Evolutionary conservation across 2,797 vertebrate genomes (phyloP).

Genomic region (Sarcophilus harrisii): DNA sequence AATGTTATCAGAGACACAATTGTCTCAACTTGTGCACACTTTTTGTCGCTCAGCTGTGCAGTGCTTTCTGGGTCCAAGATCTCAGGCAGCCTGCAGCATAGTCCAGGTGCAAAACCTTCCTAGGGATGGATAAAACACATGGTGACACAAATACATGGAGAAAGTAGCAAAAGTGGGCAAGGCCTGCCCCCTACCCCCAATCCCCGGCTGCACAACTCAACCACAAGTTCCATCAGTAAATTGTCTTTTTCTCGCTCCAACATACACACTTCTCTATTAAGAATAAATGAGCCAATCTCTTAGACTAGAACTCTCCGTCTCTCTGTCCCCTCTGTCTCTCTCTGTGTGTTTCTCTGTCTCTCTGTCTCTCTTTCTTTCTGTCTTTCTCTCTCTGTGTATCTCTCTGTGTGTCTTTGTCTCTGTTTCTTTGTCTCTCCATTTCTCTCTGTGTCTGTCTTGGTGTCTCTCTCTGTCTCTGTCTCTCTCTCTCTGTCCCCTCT

Average conservation of each 20-base stretch:
- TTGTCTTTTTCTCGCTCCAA: background rate
- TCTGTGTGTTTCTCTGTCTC: no score
- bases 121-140: background rate
- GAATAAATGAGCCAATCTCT: background rate
- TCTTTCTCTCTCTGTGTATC: fast-evolving
- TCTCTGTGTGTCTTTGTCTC: background rate
- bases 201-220: background rate
- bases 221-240: background rate
- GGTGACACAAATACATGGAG: background rate
- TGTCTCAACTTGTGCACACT: background rate
- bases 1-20: background rate
- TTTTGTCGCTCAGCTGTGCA: background rate
- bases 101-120: background rate
- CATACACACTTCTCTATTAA: background rate
- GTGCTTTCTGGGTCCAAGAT: background rate
- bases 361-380: no score
- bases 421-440: no score
- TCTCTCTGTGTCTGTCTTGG: fast-evolving
- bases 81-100: background rate
- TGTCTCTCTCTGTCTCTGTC: no score
- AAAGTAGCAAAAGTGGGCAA: background rate
- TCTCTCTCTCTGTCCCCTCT: no score
- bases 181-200: fast-evolving
- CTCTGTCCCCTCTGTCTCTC: no score
- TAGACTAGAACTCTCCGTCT: background rate